Conservation (phyloP, 2,888 invertebrate species). For the Cyrtodaria siliqua region DNA sequence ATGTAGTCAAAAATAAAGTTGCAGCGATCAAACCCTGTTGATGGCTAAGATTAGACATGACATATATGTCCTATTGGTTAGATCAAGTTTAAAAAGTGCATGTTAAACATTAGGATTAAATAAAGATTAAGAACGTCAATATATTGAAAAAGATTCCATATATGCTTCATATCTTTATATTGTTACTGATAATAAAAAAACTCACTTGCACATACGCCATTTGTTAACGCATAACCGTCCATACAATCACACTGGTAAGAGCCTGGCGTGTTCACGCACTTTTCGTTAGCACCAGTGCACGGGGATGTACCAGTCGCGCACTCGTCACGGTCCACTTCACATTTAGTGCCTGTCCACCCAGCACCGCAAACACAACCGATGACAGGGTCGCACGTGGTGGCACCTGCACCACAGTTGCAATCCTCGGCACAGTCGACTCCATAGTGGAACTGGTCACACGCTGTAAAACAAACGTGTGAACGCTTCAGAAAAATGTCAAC, state of each 20-base stretch:
- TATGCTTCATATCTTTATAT: too few relatives aligned
- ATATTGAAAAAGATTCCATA: too few relatives aligned
- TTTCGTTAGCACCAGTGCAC: constrained; percentile 50
- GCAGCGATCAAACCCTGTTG: too few relatives aligned
- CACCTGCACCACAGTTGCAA: constrained; percentile 63
- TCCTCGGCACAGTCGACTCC: constrained; percentile 56
- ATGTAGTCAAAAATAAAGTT: too few relatives aligned
- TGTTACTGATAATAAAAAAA: too few relatives aligned
- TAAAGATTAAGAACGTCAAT: too few relatives aligned
- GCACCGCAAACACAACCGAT: constrained; percentile 61
- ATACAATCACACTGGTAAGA: constrained; percentile 60
- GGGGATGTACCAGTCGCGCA: constrained; percentile 41
- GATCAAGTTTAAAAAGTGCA: too few relatives aligned
- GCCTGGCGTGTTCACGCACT: constrained; percentile 59
- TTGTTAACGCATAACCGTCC: constrained; percentile 51
- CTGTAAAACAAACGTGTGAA: too few relatives aligned
- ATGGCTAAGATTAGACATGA: too few relatives aligned
- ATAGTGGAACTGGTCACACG: constrained; percentile 54
- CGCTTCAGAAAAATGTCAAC: too few relatives aligned
- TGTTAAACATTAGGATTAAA: too few relatives aligned
- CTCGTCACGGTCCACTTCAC: constrained; percentile 62
- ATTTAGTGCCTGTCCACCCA: constrained; percentile 62
- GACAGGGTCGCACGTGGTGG: constrained; percentile 42
- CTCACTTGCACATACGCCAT: constrained; percentile 38
- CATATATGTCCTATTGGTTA: too few relatives aligned